These are phyloP conservation scores for Dendrolimus pini DNA, from an alignment of 2,888 invertebrate species.

Conservation along the genomic window DNA sequence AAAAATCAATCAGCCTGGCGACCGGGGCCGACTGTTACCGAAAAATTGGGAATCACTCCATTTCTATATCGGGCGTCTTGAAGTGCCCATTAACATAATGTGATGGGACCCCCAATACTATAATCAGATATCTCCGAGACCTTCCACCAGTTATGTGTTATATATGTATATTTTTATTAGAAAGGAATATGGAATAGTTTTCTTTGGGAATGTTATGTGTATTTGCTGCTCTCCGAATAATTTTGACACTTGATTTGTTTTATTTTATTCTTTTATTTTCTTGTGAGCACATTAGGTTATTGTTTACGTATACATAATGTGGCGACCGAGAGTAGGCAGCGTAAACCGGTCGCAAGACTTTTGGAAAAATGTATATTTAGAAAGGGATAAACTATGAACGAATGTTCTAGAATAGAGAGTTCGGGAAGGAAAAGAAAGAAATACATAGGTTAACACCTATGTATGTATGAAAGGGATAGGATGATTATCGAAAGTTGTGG, in stretches of 20 bases:
- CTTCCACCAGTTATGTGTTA: slow-evolving; percentile 43
- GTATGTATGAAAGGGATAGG: too few species aligned
- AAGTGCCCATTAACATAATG: slow-evolving; percentile 63
- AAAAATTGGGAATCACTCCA: slow-evolving; percentile 67
- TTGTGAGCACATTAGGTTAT: not conserved
- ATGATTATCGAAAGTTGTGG: too few species aligned
- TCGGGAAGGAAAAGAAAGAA: too few species aligned
- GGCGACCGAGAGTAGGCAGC: too few species aligned
- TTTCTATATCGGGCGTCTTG: slow-evolving; percentile 56
- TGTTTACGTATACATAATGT: too few species aligned
- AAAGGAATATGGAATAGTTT: slow-evolving; percentile 38
- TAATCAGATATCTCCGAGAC: slow-evolving; percentile 58
- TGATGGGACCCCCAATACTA: slow-evolving; percentile 57
- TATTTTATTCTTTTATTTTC: not conserved
- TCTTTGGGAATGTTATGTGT: slow-evolving; percentile 39
- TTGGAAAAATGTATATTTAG: too few species aligned
- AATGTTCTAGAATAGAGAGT: too few species aligned
- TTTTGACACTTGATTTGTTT: not conserved
- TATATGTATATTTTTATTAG: slow-evolving; percentile 50
- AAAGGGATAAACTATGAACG: too few species aligned
- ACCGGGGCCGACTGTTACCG: slow-evolving; percentile 5
- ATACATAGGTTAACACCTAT: too few species aligned
- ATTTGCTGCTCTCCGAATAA: slow-evolving; percentile 16
- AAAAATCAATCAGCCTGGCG: slow-evolving; percentile 18
- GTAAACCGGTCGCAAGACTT: too few species aligned